Conservation (phyloP, 1,140 invertebrate species). For the Drosophila ficusphila region DNA sequence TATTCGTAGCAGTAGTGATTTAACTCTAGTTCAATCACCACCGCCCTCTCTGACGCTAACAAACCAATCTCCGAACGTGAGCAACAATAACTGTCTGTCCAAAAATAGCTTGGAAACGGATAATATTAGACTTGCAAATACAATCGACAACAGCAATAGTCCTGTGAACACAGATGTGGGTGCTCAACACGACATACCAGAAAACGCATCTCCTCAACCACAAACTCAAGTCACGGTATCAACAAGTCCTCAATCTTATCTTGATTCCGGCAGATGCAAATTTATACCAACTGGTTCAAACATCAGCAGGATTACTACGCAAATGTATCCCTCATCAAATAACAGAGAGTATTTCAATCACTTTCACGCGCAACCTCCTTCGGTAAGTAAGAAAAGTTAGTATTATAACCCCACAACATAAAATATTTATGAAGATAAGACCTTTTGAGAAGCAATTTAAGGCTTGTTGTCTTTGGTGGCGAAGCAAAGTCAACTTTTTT, state of each 20-base stretch:
- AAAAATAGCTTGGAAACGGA: conserved; percentile 39
- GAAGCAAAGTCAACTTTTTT: no score
- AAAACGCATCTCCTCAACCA: conserved; percentile 25
- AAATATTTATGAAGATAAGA: no score
- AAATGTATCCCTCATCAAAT: conserved; percentile 70
- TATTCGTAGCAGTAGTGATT: conserved; percentile 93
- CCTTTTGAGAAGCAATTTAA: no score
- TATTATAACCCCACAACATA: neutral
- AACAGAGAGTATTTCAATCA: conserved; percentile 90
- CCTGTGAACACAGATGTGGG: conserved; percentile 29
- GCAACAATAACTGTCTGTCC: neutral
- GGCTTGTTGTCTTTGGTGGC: no score
- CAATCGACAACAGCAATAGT: conserved; percentile 47
- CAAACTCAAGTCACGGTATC: conserved; percentile 19
- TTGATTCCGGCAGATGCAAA: conserved; percentile 50
- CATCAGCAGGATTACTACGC: conserved; percentile 59
- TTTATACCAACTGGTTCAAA: conserved; percentile 42
- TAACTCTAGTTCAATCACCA: conserved; percentile 86
- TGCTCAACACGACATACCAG: conserved; percentile 26
- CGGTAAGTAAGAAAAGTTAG: conserved; percentile 86
- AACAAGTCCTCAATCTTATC: conserved; percentile 35
- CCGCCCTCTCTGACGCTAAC: conserved; percentile 84
- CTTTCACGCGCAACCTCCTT: conserved; percentile 94
- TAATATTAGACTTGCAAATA: conserved; percentile 24
- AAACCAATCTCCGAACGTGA: conserved; percentile 37